phyloP scores from a whole-genome alignment of 2,888 invertebrate genomes.

The Sminthurides aquaticus region DNA sequence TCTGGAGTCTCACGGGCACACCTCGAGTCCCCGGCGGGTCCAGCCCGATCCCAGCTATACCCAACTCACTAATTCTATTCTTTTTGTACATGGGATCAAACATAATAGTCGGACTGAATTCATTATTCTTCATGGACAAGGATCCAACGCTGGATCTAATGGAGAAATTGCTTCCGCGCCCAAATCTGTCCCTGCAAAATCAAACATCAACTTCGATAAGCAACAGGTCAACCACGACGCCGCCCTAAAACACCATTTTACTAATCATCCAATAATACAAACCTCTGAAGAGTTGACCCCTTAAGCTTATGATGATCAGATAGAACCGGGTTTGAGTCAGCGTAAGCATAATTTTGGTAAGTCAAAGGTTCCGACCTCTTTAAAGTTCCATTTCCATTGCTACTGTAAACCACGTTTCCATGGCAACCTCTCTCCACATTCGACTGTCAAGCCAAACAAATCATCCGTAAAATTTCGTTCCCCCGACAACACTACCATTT shows the following conservation, averaged over 20 bases:
- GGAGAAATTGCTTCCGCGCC: slow-evolving; percentile 32
- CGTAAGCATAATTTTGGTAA: slow-evolving; percentile 41
- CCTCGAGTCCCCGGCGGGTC: slow-evolving; percentile 31
- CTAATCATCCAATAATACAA: no score
- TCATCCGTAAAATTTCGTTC: not conserved
- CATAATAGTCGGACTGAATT: slow-evolving; percentile 37
- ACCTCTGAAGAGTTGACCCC: slow-evolving; percentile 11
- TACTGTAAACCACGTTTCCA: not conserved
- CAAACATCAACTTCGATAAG: no score
- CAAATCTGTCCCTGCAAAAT: slow-evolving; percentile 28
- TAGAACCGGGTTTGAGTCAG: slow-evolving; percentile 35
- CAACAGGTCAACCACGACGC: slow-evolving; percentile 3
- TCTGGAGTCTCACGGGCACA: slow-evolving; percentile 24
- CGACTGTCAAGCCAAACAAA: slow-evolving; percentile 8
- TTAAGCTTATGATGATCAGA: slow-evolving; percentile 18
- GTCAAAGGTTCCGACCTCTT: slow-evolving; percentile 33
- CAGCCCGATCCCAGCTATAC: slow-evolving; percentile 40
- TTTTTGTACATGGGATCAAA: slow-evolving; percentile 40
- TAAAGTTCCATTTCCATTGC: slow-evolving; percentile 26
- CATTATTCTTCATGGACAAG: slow-evolving; percentile 32
- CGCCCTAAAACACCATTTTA: no score
- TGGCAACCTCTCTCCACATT: slow-evolving; percentile 35
- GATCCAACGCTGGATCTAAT: slow-evolving; percentile 28
- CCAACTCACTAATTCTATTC: slow-evolving; percentile 39
- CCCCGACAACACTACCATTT: not conserved